A percentile compares a stretch with the other conserved stretches of the same genome.
These are phyloP conservation scores for Lytechinus variegatus DNA, from an alignment of 35 echinoderm and acorn worm species.

Conservation along the genomic window DNA sequence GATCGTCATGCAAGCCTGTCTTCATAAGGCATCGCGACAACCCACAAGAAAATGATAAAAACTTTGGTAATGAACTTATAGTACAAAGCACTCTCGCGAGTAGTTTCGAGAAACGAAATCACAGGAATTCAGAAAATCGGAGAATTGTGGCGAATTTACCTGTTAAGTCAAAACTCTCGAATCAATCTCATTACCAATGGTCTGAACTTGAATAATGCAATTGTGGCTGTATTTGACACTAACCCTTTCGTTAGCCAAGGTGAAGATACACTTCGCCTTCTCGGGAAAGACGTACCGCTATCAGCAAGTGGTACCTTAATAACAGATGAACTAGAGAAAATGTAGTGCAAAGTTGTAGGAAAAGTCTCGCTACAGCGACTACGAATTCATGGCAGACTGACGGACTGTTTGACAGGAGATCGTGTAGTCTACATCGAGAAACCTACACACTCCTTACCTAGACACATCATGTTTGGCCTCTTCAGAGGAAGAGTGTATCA, in stretches of 20 bases:
- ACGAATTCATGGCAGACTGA: background rate
- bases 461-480: background rate
- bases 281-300: background rate
- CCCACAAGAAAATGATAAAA: too few relatives aligned
- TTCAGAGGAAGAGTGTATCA: background rate
- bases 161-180: background rate
- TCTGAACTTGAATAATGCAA: background rate
- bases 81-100: too few relatives aligned
- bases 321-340: conserved; percentile 15
- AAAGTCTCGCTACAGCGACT: background rate
- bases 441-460: background rate
- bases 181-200: background rate
- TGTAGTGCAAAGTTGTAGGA: background rate
- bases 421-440: background rate
- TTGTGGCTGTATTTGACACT: background rate
- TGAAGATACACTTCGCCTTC: background rate
- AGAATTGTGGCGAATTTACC: background rate
- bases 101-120: background rate
- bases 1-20: too few relatives aligned
- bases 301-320: background rate
- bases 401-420: background rate
- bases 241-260: background rate
- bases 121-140: background rate
- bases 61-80: too few relatives aligned
- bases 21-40: too few relatives aligned